Evolutionary conservation across 2,888 invertebrate species (phyloP), one percentile per base, ranked within the genome.

Genomic region (Leucophora obtusa): DNA sequence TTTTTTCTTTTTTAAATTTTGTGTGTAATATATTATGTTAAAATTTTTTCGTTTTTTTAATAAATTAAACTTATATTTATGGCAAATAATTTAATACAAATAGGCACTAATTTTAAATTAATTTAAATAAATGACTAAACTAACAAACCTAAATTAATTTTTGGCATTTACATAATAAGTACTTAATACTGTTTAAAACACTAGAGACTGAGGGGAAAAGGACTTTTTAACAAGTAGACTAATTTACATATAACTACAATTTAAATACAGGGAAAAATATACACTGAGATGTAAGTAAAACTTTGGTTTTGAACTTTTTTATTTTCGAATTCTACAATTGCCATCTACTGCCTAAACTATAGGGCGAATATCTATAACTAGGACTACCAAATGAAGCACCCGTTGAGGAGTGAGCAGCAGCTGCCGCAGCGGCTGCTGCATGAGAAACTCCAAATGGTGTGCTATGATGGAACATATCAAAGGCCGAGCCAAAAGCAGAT

Each of bases 401-500:
- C 85, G 86, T 86, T 77, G 86, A 85, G 56, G 86, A 85, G 68
- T 88, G 88, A 11, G 86, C 87, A 24, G 82, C 87, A 54, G 86
- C 88, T 47, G 87, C 87, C 63, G 86, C 87, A 50, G 87, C 87
- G 59, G 87, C 87, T 68, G 88, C 87, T 75, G 86, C 87, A 77
- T 86, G 86, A 60, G 88, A 87, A 73, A 89, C 88, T 68, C 89
- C 90, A 77, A 90, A 90, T 76, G 90, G 90, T 53, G 90, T 90
- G 84, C 90, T 90, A 84, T 90, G 90, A 80, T 90, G 90, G 86
- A 90, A 90, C 89, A 90, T 90, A 87, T 90, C 90, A 84, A 89
- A 89, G 84, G 89, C 89, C 83, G 90, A 86, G 38, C 90, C 89
- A 79, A 89, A 89, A 54, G 87, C 87, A 65, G 85, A 76, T 71